phyloP scores from a whole-genome alignment of 2,888 invertebrate genomes.

The Ashinkailepas kermadecensis region DNA sequence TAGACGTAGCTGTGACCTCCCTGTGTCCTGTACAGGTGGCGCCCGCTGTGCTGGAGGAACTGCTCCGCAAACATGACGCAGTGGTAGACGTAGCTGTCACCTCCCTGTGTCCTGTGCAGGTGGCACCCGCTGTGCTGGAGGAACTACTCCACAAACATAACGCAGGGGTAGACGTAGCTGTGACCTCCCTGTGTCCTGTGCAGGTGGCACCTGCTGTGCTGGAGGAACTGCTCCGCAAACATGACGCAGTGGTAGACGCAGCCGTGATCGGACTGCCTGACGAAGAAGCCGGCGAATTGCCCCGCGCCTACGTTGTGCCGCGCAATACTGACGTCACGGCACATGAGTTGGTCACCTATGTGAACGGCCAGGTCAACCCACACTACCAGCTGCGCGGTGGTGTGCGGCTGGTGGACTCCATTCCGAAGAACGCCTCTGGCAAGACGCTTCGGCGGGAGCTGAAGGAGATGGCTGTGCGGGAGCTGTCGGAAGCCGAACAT shows the following conservation, averaged over 20 bases:
- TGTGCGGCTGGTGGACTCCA: constrained; percentile 57
- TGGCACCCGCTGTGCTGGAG: constrained; percentile 47
- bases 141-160: too few species aligned
- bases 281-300: constrained; percentile 42
- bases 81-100: too few species aligned
- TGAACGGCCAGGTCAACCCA: constrained; percentile 59
- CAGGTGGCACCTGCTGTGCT: constrained; percentile 42
- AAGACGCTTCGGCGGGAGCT: constrained; percentile 66
- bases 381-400: constrained; percentile 66
- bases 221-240: constrained; percentile 44
- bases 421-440: constrained; percentile 67
- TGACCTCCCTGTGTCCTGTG: background rate
- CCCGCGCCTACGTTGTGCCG: constrained; percentile 43
- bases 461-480: constrained; percentile 28
- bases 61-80: too few species aligned
- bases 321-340: constrained; percentile 35
- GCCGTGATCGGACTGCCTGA: constrained; percentile 45
- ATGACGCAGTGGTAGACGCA: constrained; percentile 44
- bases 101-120: constrained; percentile 36
- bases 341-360: constrained; percentile 47
- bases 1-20: too few species aligned
- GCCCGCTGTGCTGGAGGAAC: constrained; percentile 39
- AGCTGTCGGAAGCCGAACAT: background rate
- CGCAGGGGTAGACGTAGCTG: too few species aligned
- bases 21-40: constrained; percentile 40